Evolutionary conservation across 2,888 invertebrate genomes (phyloP).

Genomic region (Cephus nigrinus): DNA sequence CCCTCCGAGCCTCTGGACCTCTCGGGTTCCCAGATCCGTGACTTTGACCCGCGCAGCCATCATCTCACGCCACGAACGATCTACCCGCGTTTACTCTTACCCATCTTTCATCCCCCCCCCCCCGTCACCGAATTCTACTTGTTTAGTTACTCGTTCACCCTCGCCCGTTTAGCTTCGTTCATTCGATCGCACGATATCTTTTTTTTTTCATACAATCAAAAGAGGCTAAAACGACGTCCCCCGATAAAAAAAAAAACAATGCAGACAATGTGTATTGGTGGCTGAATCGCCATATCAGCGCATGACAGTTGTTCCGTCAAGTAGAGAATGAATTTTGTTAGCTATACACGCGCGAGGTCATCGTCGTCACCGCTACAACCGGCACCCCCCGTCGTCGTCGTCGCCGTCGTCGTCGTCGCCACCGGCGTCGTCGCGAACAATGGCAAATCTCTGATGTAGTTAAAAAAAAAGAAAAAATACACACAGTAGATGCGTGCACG

Average conservation of each 20-base stretch:
- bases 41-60: background rate
- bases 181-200: background rate
- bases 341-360: background rate
- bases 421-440: background rate
- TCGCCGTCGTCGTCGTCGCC: background rate
- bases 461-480: constrained; percentile 2
- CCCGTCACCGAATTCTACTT: background rate
- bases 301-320: constrained; percentile 29
- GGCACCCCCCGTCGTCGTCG: background rate
- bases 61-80: background rate
- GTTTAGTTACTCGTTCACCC: background rate
- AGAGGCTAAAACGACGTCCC: constrained; percentile 4
- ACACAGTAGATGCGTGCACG: background rate
- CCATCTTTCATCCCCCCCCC: background rate
- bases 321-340: constrained; percentile 3
- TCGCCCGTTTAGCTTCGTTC: background rate
- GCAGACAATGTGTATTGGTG: constrained; percentile 77
- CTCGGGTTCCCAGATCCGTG: background rate
- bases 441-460: constrained; percentile 1
- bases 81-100: background rate
- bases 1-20: background rate
- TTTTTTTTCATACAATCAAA: background rate
- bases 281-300: constrained; percentile 65
- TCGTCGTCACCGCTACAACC: background rate
- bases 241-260: constrained; percentile 61